Conservation (phyloP, 2,888 invertebrate species). For the Scelioninae gen. 2 region DNA sequence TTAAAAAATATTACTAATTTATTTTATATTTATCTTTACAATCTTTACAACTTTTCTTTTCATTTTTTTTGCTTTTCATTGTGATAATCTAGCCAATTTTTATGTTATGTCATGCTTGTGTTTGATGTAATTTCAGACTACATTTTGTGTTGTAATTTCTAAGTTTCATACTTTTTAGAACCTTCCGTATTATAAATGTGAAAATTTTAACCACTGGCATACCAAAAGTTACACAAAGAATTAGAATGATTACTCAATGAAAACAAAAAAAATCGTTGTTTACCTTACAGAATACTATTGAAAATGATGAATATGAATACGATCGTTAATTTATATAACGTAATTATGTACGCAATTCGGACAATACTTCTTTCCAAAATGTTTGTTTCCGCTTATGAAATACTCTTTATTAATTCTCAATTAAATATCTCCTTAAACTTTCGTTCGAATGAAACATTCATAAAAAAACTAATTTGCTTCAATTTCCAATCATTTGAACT, state of each 20-base stretch:
- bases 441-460: constrained; percentile 4
- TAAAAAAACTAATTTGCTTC: constrained; percentile 36
- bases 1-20: no score
- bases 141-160: no score
- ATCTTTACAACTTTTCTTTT: no score
- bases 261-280: not conserved
- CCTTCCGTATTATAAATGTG: no score
- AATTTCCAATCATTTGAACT: constrained; percentile 41
- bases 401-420: constrained; percentile 2
- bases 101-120: no score
- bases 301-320: not conserved
- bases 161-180: no score
- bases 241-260: not conserved
- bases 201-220: no score
- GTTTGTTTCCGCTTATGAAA: constrained; percentile 18
- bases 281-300: not conserved
- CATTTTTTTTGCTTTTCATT: no score
- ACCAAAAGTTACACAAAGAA: no score
- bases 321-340: constrained; percentile 5
- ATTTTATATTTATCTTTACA: no score
- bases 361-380: constrained; percentile 13
- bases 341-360: not conserved
- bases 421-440: constrained; percentile 16
- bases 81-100: no score
- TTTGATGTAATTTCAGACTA: no score